Evolutionary conservation across 2,797 vertebrate genomes (phyloP), one percentile per base, ranked within the genome.

Genomic region (Falco berigora): DNA sequence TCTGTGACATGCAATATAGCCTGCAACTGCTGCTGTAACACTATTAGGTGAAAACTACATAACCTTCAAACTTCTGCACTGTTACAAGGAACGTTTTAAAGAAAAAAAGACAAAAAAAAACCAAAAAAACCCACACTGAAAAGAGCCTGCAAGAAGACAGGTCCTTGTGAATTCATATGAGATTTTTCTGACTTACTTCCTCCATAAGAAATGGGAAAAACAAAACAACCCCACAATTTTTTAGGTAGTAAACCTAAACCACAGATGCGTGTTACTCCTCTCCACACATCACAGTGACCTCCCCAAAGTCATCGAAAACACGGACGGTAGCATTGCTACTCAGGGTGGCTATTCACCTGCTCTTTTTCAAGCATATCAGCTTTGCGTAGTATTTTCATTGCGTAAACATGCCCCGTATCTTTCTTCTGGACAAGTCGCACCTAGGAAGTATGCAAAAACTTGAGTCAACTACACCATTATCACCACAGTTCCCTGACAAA

Each of bases 321-420:
- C 3, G 25, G 61, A 23, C 3, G 12, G 44, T 8, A 24, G n/a
- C 38, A 8, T 24, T 49, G 27, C 76, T 62, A 16, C 59, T 67
- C 52, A 14, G 0, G 74, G 63, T 6, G 12, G 44, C 4, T 17
- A 12, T 17, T 97, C 94, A 99, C 99, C 98, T 99, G 99, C 91
- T 99, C 99, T 92, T 99, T 99, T 95, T 99, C 99, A 53, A 99
- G 98, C 99, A 99, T 99, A 75, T 99, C 99, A 28, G 99, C 99
- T 97, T 99, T 99, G 19, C 99, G 98, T 3, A 99, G 98, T 74
- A 99, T 99, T 97, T 99, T 99, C 99, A 99, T 99, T 34, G 99
- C 99, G 50, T 99, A 99, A 8, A 99, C 99, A 1, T 99, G 99
- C 2, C 99, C 99, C 0, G 99, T 99, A 95, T 99, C 99, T 96